Percentiles rank a stretch among this genome's conserved stretches.
phyloP scores from a whole-genome alignment of 1,140 invertebrate species.

The Heliconius melpomene region DNA sequence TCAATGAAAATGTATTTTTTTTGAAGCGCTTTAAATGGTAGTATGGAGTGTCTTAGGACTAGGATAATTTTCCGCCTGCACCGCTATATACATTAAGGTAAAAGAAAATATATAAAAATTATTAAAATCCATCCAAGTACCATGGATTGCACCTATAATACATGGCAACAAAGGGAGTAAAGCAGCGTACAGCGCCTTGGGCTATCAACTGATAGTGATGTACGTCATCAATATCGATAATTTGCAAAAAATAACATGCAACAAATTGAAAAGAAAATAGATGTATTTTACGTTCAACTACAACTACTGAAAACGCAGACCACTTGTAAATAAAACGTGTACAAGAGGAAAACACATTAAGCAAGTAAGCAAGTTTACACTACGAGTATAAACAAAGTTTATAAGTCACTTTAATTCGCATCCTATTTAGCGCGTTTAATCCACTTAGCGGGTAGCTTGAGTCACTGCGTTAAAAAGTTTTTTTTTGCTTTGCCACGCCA shows the following conservation, averaged over 20 bases:
- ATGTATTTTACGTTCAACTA: too few relatives aligned
- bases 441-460: slow-evolving; percentile 11
- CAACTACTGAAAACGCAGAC: neutral
- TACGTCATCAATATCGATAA: neutral
- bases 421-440: slow-evolving; percentile 19
- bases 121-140: slow-evolving; percentile 1
- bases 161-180: slow-evolving; percentile 8
- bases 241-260: neutral
- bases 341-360: slow-evolving; percentile 9
- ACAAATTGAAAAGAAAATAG: too few relatives aligned
- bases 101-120: neutral
- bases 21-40: too few relatives aligned
- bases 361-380: slow-evolving; percentile 8
- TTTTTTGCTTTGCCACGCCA: slow-evolving; percentile 1
- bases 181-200: slow-evolving; percentile 4
- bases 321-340: neutral
- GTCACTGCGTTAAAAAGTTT: slow-evolving; percentile 3
- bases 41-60: neutral
- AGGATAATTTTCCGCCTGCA: neutral
- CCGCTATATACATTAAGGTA: neutral
- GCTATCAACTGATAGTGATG: neutral
- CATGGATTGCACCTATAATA: slow-evolving; percentile 9
- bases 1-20: too few relatives aligned
- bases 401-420: slow-evolving; percentile 18
- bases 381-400: slow-evolving; percentile 6